Percentiles rank a stretch among this genome's conserved stretches.
Evolutionary conservation across 2,888 invertebrate genomes (phyloP).

Genomic region (Mythimna ferrago): DNA sequence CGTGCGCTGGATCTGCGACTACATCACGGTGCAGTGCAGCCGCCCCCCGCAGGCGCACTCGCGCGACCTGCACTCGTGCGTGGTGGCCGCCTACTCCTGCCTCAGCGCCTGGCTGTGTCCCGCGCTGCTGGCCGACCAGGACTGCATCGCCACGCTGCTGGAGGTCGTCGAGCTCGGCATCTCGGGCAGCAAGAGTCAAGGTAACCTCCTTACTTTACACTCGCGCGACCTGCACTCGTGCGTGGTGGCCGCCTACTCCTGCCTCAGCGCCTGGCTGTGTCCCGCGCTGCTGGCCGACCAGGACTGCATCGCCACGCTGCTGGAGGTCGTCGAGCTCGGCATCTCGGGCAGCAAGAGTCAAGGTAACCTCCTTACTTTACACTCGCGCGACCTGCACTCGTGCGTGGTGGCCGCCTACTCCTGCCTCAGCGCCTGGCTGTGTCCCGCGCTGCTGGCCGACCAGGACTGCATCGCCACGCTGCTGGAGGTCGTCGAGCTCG

Average conservation of each 20-base stretch:
- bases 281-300: slow-evolving; percentile 97
- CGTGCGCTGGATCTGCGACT: slow-evolving; percentile 99
- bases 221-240: slow-evolving; percentile 98
- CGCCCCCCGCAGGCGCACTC: slow-evolving; percentile 98
- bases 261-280: slow-evolving; percentile 97
- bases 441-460: slow-evolving; percentile 97
- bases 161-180: slow-evolving; percentile 99
- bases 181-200: slow-evolving; percentile 96
- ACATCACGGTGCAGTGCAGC: slow-evolving; percentile 98
- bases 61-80: slow-evolving; percentile 98
- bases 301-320: slow-evolving; percentile 97
- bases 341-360: slow-evolving; percentile 98
- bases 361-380: too few species aligned
- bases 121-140: slow-evolving; percentile 97
- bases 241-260: slow-evolving; percentile 97
- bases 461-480: slow-evolving; percentile 98
- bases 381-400: slow-evolving; percentile 98
- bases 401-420: slow-evolving; percentile 98
- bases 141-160: slow-evolving; percentile 97
- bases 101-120: slow-evolving; percentile 98
- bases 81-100: slow-evolving; percentile 97
- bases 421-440: slow-evolving; percentile 97
- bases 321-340: slow-evolving; percentile 99
- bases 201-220: too few species aligned
- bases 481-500: slow-evolving; percentile 98